A percentile compares a stretch with the other conserved stretches of the same genome.
These are phyloP conservation scores for Botia kubotai DNA, from an alignment of 2,797 vertebrate species.

Conservation along the genomic window DNA sequence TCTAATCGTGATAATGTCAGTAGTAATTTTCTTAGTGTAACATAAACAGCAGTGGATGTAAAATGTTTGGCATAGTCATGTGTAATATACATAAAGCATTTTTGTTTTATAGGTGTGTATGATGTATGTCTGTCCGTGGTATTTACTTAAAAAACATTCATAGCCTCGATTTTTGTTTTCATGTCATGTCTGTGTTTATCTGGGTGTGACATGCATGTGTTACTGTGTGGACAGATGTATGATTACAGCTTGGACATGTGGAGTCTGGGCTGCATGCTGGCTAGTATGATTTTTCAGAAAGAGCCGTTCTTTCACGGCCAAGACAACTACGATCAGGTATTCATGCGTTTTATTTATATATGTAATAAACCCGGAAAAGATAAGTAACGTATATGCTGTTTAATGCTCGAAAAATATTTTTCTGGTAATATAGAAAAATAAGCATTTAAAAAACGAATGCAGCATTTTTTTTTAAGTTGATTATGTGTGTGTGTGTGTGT, in stretches of 20 bases:
- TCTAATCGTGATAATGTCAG: not conserved
- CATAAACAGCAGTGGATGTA: not conserved
- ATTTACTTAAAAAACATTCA: no score
- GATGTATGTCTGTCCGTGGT: not conserved
- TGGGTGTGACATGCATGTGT: not conserved
- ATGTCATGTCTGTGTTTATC: not conserved
- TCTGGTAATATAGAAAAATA: not conserved
- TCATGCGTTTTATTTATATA: no score
- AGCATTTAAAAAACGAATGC: not conserved
- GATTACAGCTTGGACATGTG: slow-evolving; percentile 99
- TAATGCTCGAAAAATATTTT: not conserved
- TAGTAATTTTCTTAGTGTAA: not conserved
- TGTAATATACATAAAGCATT: not conserved
- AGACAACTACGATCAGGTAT: slow-evolving; percentile 98
- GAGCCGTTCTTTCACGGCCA: slow-evolving; percentile 98
- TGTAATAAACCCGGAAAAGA: no score
- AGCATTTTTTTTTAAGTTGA: not conserved
- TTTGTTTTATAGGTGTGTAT: not conserved
- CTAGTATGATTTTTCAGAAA: slow-evolving; percentile 99
- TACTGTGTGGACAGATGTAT: slow-evolving; percentile 86
- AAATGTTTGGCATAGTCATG: not conserved
- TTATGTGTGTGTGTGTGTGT: not conserved
- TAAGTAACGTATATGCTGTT: not conserved
- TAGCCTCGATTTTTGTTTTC: no score
- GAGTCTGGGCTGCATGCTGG: slow-evolving; percentile 99